These are phyloP conservation scores for Lemur catta DNA, from an alignment of 2,797 vertebrate genomes.

Conservation along the genomic window DNA sequence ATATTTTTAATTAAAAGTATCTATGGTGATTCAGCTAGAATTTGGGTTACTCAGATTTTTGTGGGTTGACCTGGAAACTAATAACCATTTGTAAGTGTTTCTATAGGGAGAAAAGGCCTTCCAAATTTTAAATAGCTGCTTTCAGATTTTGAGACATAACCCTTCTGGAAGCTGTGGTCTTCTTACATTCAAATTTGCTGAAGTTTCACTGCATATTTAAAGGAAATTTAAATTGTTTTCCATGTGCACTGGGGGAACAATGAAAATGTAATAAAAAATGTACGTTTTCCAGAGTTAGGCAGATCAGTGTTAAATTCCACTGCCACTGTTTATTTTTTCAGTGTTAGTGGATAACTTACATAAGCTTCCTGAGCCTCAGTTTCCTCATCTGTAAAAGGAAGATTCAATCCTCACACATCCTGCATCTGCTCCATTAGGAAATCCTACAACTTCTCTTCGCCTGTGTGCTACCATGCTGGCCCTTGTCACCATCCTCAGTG, in stretches of 20 bases:
- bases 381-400: not conserved
- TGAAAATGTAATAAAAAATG: slow-evolving; percentile 45
- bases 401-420: not conserved
- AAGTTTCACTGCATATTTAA: slow-evolving; percentile 44
- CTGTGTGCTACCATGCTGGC: not conserved
- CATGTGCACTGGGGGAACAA: not conserved
- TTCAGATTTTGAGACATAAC: not conserved
- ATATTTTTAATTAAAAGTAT: slow-evolving; percentile 1
- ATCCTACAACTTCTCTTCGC: not conserved
- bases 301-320: not conserved
- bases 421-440: not conserved
- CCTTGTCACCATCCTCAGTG: not conserved
- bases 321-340: not conserved
- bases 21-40: not conserved
- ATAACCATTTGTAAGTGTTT: not conserved
- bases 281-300: not conserved
- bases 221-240: slow-evolving; percentile 21
- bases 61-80: not conserved
- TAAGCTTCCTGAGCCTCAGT: not conserved
- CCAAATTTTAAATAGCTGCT: slow-evolving; percentile 27
- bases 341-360: not conserved
- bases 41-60: not conserved
- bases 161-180: not conserved
- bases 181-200: slow-evolving; percentile 1
- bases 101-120: not conserved